Evolutionary conservation across 2,113 vertebrate genomes (phyloP).

Genomic region (Hemiscyllium ocellatum): DNA sequence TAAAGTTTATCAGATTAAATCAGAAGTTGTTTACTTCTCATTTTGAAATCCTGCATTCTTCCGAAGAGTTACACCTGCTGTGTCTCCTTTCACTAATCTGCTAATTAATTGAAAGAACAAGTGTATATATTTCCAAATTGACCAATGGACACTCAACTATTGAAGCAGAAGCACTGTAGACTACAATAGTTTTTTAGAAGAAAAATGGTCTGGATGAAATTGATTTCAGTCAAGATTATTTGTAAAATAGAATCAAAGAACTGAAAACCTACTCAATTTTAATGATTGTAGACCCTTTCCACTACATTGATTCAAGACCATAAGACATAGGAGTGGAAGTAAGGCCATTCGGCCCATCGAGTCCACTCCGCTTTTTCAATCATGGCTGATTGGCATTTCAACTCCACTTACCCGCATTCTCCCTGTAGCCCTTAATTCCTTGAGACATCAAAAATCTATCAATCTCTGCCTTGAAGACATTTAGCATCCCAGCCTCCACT

Average conservation of each 20-base stretch:
- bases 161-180: background rate
- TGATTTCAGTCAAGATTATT: slow-evolving; percentile 31
- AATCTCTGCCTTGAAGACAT: no score
- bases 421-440: no score
- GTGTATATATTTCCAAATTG: slow-evolving; percentile 15
- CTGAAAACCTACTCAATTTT: background rate
- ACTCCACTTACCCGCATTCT: no score
- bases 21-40: background rate
- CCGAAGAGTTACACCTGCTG: slow-evolving; percentile 10
- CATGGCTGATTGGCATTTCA: no score
- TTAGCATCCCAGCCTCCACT: no score
- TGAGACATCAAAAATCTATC: no score
- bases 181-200: slow-evolving; percentile 20
- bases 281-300: background rate
- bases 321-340: no score
- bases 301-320: background rate
- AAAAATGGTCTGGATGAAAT: slow-evolving; percentile 3
- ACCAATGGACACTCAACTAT: background rate
- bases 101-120: slow-evolving; percentile 35
- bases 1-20: background rate
- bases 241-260: slow-evolving; percentile 15
- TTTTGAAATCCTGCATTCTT: background rate
- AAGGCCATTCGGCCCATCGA: no score
- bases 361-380: no score
- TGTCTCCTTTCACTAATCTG: background rate